A percentile compares a stretch with the other conserved stretches of the same genome.
phyloP scores from a whole-genome alignment of 2,888 invertebrate genomes.

The Ophion slaviceki region DNA sequence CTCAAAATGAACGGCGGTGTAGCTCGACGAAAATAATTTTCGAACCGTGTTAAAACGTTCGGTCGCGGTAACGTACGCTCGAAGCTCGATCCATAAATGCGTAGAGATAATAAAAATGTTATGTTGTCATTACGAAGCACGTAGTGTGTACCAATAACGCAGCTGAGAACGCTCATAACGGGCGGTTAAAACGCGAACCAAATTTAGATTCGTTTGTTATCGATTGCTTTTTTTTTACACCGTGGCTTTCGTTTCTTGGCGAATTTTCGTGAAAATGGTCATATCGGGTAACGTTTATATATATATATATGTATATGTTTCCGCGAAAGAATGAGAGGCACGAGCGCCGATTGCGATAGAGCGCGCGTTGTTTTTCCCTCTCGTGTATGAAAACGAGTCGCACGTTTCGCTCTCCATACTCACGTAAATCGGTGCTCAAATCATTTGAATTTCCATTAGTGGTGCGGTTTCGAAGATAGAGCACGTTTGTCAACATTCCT shows the following conservation, averaged over 20 bases:
- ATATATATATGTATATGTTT: background rate
- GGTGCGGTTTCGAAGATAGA: background rate
- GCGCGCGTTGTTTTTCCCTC: conserved; percentile 19
- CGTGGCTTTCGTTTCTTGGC: conserved; percentile 50
- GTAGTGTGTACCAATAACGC: background rate
- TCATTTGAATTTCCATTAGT: background rate
- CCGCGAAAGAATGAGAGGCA: background rate
- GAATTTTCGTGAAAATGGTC: conserved; percentile 29
- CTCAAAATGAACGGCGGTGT: background rate
- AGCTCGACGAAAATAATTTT: background rate
- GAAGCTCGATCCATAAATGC: background rate
- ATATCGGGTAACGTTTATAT: background rate
- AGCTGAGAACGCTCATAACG: conserved; percentile 3
- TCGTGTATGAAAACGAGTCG: background rate
- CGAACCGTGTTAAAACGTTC: background rate
- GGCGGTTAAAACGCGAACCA: conserved; percentile 38
- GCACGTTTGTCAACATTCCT: background rate
- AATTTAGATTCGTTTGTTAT: conserved; percentile 38
- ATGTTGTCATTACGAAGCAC: background rate
- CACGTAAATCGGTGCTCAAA: background rate
- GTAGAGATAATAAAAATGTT: background rate
- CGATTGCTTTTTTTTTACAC: conserved; percentile 32
- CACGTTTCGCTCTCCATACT: background rate
- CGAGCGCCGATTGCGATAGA: conserved; percentile 13
- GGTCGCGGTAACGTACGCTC: background rate